Evolutionary conservation across 1,140 invertebrate genomes (phyloP).

Genomic region (Magallana gigas): DNA sequence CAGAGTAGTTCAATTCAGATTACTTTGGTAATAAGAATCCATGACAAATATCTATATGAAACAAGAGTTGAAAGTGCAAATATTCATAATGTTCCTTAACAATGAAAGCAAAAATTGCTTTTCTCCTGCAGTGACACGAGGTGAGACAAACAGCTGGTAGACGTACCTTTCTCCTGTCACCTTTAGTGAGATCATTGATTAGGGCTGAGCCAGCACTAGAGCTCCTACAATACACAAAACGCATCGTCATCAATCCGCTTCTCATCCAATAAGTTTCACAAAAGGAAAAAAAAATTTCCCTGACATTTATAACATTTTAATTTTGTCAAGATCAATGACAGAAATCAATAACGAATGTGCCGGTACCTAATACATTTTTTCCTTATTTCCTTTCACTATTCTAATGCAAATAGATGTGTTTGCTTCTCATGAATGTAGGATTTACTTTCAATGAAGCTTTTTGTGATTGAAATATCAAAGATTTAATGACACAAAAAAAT

Average conservation of each 20-base stretch:
- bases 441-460: no score
- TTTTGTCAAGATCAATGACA: not conserved
- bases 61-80: not conserved
- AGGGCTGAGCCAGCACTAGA: slow-evolving; percentile 74
- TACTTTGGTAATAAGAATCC: no score
- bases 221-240: slow-evolving; percentile 69
- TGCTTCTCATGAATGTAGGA: no score
- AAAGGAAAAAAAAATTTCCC: not conserved
- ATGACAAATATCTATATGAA: no score
- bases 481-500: no score
- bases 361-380: not conserved
- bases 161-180: slow-evolving; percentile 73
- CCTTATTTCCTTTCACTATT: not conserved
- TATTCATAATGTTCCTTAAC: not conserved
- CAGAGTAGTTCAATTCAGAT: no score
- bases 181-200: slow-evolving; percentile 67
- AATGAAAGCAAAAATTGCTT: not conserved
- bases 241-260: not conserved
- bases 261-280: not conserved
- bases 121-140: not conserved
- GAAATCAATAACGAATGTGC: not conserved
- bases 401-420: not conserved
- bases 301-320: not conserved
- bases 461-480: no score
- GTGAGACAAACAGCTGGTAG: not conserved